phyloP scores from a whole-genome alignment of 1,140 invertebrate species.

The Nymphalis io region DNA sequence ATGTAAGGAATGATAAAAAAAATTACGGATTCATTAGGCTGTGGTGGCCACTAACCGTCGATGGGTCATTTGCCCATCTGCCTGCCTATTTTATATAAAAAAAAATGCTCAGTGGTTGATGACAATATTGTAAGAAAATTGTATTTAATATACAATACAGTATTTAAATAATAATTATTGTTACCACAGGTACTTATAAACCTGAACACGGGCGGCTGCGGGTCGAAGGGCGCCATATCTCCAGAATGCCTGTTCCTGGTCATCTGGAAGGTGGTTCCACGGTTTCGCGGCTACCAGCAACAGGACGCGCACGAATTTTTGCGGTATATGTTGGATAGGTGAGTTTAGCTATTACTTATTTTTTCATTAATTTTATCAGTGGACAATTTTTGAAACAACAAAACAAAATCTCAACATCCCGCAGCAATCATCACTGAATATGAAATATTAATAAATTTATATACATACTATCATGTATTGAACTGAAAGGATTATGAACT shows the following conservation, averaged over 20 bases:
- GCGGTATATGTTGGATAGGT: conserved; percentile 89
- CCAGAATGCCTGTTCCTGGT: conserved; percentile 91
- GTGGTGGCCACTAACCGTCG: no score
- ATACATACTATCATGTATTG: no score
- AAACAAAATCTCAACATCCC: no score
- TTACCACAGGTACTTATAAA: conserved; percentile 83
- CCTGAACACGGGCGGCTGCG: conserved; percentile 84
- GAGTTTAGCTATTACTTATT: conserved; percentile 12
- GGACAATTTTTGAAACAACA: no score
- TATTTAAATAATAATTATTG: background rate
- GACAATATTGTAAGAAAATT: background rate
- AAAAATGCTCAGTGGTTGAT: background rate
- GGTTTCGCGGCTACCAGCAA: conserved; percentile 93
- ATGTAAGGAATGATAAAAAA: no score
- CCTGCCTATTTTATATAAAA: no score
- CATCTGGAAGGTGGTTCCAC: conserved; percentile 92
- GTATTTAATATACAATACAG: background rate
- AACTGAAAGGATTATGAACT: no score
- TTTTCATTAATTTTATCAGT: no score
- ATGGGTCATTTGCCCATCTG: no score
- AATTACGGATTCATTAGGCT: no score
- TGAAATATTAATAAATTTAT: no score
- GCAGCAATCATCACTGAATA: no score
- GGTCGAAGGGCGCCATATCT: conserved; percentile 88
- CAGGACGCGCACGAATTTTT: conserved; percentile 94